Base-by-base conservation (phyloP, 2,888 invertebrate genomes). In the Ennomos erosarius region DNA sequence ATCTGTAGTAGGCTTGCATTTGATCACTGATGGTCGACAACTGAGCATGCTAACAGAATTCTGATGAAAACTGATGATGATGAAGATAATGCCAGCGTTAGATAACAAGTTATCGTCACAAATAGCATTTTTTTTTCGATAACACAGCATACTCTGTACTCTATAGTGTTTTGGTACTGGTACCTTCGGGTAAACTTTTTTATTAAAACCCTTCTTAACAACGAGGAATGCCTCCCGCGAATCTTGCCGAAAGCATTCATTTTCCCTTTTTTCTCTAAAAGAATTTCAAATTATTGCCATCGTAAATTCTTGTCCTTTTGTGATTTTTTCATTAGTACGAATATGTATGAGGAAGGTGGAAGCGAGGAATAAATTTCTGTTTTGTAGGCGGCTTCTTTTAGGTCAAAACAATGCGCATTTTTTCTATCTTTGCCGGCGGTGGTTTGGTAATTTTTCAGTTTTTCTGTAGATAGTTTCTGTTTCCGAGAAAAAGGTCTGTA, bases 261-360 rank as follows among this genome's bases (percentile, higher is more conserved):
- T 53, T 37, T 45, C 40, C 46, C 47, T 38, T 54, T 64, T 60
- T 38, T 36, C 39, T 55, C 37, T 38, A 45, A 37, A 39, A 43
- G 38, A 57, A 57, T 59, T 55, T 44, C 44, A 58, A 65, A 57
- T 62, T 62, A 57, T 48, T 57, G 59, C 53, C 57, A 50, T 40
- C 44, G 53, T 60, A 60, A 43, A 57, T 60, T 64, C 49, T 55
- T 48, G 57, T 46, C 10, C 55, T 53, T 60, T 60, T 59, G 49
- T 55, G 45, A 34, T 52, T 34, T 45, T 60, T 55, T 55, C 55
- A 62, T 58, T 55, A 48, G 39, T 53, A n/a, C n/a, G 26, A 45
- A 45, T 38, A 54, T 54, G 46, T 50, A 42, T 53, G 40, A 48
- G 38, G 35, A 33, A 49, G 43, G 56, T 39, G 45, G 1, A 26